Conservation (phyloP, 2,113 vertebrate genomes). For the Callaeas wilsoni region DNA sequence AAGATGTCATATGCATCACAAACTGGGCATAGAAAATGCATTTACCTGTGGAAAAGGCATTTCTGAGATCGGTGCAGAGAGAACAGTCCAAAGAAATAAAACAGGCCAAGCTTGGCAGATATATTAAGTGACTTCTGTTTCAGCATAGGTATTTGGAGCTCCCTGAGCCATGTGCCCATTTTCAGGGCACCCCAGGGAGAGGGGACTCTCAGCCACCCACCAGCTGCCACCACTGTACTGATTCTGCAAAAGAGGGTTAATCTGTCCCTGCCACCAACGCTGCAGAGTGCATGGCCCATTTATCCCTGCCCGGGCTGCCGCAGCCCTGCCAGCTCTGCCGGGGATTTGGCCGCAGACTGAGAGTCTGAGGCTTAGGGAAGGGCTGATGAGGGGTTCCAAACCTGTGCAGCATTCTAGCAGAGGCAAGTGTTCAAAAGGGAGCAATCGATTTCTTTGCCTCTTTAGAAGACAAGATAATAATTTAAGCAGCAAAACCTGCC, state of each 20-base stretch:
- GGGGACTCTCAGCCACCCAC: not conserved
- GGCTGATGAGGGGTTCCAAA: not conserved
- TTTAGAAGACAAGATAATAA: not conserved
- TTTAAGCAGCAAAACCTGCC: not conserved
- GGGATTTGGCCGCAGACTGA: not conserved
- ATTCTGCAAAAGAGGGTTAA: conserved; percentile 39
- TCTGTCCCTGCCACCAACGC: not conserved
- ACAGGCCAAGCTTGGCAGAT: not conserved
- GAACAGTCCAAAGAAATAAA: not conserved
- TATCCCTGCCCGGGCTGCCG: not conserved
- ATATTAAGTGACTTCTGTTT: not conserved
- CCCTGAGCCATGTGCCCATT: not conserved
- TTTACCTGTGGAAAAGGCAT: not conserved
- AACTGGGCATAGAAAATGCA: not conserved
- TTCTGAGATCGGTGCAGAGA: not conserved
- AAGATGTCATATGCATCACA: not conserved
- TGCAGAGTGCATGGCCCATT: conserved; percentile 26
- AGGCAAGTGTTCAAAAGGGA: not conserved
- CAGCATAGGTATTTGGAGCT: not conserved
- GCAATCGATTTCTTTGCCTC: not conserved
- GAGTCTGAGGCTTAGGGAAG: not conserved
- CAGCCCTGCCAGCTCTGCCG: not conserved
- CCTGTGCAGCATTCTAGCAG: not conserved
- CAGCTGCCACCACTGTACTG: not conserved
- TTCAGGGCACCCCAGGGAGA: not conserved